phyloP scores from a whole-genome alignment of 2,113 vertebrate species.

The Oryzias celebensis region DNA sequence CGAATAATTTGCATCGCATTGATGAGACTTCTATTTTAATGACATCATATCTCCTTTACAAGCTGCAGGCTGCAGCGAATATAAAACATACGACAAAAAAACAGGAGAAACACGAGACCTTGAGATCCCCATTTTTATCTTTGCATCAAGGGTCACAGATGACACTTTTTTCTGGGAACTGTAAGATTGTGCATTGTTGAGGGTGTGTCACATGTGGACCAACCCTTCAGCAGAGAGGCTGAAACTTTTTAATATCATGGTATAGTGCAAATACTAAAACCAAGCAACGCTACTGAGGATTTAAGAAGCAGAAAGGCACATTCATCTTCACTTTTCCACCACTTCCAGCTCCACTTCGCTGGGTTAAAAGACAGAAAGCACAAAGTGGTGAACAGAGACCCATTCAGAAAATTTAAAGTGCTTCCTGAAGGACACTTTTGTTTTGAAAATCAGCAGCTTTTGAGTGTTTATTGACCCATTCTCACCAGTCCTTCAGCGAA shows the following conservation, averaged over 20 bases:
- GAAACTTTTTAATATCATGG: constrained; percentile 44
- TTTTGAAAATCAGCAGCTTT: constrained; percentile 57
- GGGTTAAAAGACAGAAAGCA: constrained; percentile 48
- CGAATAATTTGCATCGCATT: constrained; percentile 46
- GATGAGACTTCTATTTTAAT: constrained; percentile 49
- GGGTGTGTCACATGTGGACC: constrained; percentile 30
- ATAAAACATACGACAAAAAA: constrained; percentile 35
- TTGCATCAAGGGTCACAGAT: constrained; percentile 32
- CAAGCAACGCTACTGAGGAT: constrained; percentile 45
- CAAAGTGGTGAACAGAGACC: constrained; percentile 40
- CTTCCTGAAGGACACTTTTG: constrained; percentile 61
- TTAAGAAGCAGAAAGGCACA: constrained; percentile 71
- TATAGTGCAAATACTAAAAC: constrained; percentile 71
- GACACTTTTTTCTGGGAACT: constrained; percentile 45
- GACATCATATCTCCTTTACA: constrained; percentile 49
- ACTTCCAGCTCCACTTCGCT: constrained; percentile 16
- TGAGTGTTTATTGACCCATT: constrained; percentile 30
- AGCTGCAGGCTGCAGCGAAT: constrained; percentile 44
- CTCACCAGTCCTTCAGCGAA: constrained; percentile 52
- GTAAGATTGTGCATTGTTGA: constrained; percentile 47
- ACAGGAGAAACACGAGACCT: too few species aligned
- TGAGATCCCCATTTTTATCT: constrained; percentile 20
- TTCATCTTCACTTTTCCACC: constrained; percentile 42
- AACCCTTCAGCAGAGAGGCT: constrained; percentile 32
- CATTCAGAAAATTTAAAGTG: constrained; percentile 49